Percentiles rank a stretch among this genome's conserved stretches.
Conservation (phyloP, 2,797 vertebrate species). For the Aphelocoma californica region DNA sequence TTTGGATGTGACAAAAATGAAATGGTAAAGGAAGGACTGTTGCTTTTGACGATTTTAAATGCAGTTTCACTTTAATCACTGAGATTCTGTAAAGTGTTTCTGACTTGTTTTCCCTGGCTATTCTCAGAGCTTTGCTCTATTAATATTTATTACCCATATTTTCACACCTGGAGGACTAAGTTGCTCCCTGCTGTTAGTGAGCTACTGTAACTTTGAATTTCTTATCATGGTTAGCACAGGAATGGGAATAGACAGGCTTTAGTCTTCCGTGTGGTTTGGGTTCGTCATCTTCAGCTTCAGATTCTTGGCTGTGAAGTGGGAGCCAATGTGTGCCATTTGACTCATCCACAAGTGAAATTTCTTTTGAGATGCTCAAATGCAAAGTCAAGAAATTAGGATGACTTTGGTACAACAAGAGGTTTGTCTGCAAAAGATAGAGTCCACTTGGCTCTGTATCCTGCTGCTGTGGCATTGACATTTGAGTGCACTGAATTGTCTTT, state of each 20-base stretch:
- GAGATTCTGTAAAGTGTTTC: neutral
- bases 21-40: neutral
- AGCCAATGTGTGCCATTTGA: neutral
- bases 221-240: neutral
- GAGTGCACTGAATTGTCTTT: neutral
- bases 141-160: neutral
- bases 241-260: neutral
- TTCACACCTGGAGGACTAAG: neutral
- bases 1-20: constrained; percentile 21
- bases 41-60: neutral
- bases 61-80: constrained; percentile 12
- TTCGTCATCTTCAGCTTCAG: neutral
- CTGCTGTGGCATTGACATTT: neutral
- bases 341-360: neutral
- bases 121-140: neutral
- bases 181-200: neutral
- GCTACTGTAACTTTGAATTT: neutral
- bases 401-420: neutral
- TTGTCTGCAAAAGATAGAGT: neutral
- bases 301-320: neutral
- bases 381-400: neutral
- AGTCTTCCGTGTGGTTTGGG: neutral
- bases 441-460: neutral
- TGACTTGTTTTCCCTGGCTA: neutral
- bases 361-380: neutral